A percentile compares a stretch with the other conserved stretches of the same genome.
These are phyloP conservation scores for Barnardius zonarius DNA, from an alignment of 2,113 vertebrate genomes.

Conservation along the genomic window DNA sequence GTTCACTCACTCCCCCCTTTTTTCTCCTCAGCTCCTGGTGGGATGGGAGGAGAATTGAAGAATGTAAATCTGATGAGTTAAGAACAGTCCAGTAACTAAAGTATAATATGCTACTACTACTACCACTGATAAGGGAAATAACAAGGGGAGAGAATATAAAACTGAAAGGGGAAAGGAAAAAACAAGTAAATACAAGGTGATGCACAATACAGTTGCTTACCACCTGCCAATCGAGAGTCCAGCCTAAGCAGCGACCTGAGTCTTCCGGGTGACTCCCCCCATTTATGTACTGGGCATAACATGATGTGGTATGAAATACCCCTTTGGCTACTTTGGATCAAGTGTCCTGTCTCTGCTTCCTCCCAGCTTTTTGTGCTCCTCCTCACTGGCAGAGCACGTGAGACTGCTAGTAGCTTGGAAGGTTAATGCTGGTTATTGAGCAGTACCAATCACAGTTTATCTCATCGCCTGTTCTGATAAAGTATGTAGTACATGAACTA, in stretches of 20 bases:
- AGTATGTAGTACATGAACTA: neutral
- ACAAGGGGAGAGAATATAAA: neutral
- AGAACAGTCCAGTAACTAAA: neutral
- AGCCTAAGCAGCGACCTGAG: neutral
- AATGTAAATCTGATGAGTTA: neutral
- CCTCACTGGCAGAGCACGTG: neutral
- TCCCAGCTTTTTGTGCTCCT: neutral
- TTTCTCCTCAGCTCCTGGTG: neutral
- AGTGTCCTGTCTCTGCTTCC: neutral
- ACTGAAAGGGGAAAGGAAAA: neutral
- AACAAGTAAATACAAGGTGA: neutral
- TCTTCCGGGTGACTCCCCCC: neutral
- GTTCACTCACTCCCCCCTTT: neutral
- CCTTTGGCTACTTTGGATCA: neutral
- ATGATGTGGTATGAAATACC: neutral
- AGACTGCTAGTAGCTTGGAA: neutral
- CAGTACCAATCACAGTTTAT: neutral
- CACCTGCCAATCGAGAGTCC: neutral
- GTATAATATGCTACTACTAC: neutral
- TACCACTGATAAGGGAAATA: neutral
- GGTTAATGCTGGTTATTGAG: neutral
- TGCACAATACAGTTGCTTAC: neutral
- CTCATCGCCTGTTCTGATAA: neutral
- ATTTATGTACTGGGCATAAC: neutral
- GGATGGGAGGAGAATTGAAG: neutral